Conservation (phyloP, 2,113 vertebrate species). For the Oceanodroma tethys region DNA sequence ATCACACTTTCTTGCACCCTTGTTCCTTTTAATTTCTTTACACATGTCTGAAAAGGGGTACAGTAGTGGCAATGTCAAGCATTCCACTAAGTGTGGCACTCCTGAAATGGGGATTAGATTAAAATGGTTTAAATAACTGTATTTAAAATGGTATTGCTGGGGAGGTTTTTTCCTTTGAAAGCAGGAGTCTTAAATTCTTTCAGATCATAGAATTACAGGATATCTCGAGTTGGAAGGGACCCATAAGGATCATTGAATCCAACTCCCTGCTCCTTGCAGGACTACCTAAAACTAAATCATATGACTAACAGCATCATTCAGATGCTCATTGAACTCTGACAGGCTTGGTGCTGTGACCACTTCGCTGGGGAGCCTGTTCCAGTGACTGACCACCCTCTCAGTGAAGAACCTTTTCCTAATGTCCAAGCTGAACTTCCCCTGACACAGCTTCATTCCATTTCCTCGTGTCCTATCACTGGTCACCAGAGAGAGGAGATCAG, state of each 20-base stretch:
- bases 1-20: not conserved
- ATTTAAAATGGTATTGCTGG: not conserved
- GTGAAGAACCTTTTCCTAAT: not conserved
- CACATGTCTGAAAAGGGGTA: not conserved
- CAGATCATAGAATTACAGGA: not conserved
- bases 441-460: not conserved
- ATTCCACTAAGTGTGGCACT: not conserved
- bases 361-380: not conserved
- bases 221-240: not conserved
- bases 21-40: not conserved
- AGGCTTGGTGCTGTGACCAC: not conserved
- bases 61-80: not conserved
- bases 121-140: not conserved
- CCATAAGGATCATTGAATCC: not conserved
- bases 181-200: not conserved
- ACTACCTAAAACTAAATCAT: not conserved
- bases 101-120: not conserved
- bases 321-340: not conserved
- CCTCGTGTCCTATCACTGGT: accelerated
- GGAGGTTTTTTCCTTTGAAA: not conserved
- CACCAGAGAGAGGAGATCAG: not conserved
- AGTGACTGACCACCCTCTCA: not conserved
- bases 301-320: not conserved
- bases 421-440: not conserved
- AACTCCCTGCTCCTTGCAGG: not conserved